phyloP scores from a whole-genome alignment of 2,888 invertebrate genomes.

The Lasioglossum vierecki region DNA sequence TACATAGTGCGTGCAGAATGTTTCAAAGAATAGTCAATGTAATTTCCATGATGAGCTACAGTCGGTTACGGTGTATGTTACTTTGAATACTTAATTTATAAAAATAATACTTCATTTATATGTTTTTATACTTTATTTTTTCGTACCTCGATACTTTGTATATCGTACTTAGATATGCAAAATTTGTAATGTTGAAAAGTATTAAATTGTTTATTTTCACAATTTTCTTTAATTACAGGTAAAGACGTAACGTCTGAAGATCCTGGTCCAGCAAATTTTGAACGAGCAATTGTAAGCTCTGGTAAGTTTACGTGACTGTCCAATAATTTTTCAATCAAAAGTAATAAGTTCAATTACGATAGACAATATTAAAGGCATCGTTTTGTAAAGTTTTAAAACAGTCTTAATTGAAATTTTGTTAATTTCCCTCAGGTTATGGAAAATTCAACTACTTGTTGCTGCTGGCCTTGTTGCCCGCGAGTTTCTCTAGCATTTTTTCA shows the following conservation, averaged over 20 bases:
- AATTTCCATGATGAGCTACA: slow-evolving; percentile 49
- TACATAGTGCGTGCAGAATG: slow-evolving; percentile 45
- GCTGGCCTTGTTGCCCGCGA: slow-evolving; percentile 85
- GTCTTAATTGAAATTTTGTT: neutral
- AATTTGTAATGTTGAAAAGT: neutral
- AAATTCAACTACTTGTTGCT: slow-evolving; percentile 85
- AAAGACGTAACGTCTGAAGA: slow-evolving; percentile 73
- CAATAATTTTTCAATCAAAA: neutral
- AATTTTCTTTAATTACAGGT: slow-evolving; percentile 66
- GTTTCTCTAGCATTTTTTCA: slow-evolving; percentile 85
- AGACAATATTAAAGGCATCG: neutral
- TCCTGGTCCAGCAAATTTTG: slow-evolving; percentile 77
- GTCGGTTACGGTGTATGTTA: slow-evolving; percentile 47
- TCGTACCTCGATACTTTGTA: neutral
- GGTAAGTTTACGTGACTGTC: slow-evolving; percentile 62
- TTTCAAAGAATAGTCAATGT: slow-evolving; percentile 52
- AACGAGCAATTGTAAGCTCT: slow-evolving; percentile 76
- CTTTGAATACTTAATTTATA: too few relatives aligned
- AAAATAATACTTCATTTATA: too few relatives aligned
- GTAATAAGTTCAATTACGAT: neutral
- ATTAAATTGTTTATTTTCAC: neutral
- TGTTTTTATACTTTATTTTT: neutral
- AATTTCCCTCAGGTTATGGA: slow-evolving; percentile 83
- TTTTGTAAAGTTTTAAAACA: neutral
- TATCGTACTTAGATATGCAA: too few relatives aligned